Conservation (phyloP, 1,140 invertebrate species). For the Heliconius hermathena region DNA sequence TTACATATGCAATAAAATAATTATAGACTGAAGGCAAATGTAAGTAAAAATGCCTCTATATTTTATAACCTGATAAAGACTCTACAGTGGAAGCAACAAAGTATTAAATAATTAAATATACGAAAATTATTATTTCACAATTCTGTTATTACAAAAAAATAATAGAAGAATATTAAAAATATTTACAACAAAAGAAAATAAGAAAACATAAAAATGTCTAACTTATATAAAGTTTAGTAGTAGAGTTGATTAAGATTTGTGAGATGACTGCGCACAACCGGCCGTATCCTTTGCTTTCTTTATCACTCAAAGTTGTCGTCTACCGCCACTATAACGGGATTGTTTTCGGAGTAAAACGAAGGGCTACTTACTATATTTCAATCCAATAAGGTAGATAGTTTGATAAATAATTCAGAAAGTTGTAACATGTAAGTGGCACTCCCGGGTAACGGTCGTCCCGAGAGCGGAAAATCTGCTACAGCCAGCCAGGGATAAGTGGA, state of each 20-base stretch:
- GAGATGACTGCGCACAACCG: slow-evolving; percentile 32
- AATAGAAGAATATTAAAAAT: not conserved
- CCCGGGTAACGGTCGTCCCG: slow-evolving; percentile 65
- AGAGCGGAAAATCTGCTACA: slow-evolving; percentile 60
- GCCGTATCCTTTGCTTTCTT: slow-evolving; percentile 31
- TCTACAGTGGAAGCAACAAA: no score
- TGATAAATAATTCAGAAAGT: slow-evolving; percentile 78
- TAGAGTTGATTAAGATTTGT: slow-evolving; percentile 31
- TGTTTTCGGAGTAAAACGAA: slow-evolving; percentile 51
- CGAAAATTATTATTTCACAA: no score
- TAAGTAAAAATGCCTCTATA: no score
- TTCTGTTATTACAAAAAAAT: not conserved
- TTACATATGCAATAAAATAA: no score
- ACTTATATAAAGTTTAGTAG: not conserved
- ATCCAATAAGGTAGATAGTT: slow-evolving; percentile 77
- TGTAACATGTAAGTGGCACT: slow-evolving; percentile 78
- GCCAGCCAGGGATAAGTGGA: slow-evolving; percentile 54
- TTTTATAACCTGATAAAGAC: no score
- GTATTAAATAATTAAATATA: no score
- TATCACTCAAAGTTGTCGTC: slow-evolving; percentile 44
- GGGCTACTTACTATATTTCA: slow-evolving; percentile 62
- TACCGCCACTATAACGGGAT: slow-evolving; percentile 48
- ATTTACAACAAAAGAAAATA: slow-evolving; percentile 14
- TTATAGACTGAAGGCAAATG: no score
- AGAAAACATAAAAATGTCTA: not conserved